Evolutionary conservation across 2,797 vertebrate genomes (phyloP), one percentile per base, ranked within the genome.

Genomic region (Parauchenoglanis punctatus): DNA sequence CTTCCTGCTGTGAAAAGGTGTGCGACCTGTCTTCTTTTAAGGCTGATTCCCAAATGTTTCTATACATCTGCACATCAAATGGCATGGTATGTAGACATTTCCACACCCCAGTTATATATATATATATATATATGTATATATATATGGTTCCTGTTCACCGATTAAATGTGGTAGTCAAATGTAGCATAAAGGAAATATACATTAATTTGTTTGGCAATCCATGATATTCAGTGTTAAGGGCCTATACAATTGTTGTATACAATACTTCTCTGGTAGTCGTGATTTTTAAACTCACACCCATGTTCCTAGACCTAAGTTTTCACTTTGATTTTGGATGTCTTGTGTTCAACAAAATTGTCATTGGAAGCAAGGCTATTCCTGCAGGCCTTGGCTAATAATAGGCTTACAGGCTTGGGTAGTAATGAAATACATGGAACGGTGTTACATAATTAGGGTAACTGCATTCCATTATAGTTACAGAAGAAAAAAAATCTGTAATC

Each of bases 11-110:
- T 83, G 87, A 89, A 88, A 92, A 88, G 92, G 91, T 78, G 89
- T 89, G 89, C 85, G 92, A 87, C 91, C 89, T 89, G 89, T 90
- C 92, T 87, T 84, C 87, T 85, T 85, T 82, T 85, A 91, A 54
- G 46, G 72, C 84, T 28, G 3, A n/a, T n/a, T 80, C 31, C 75
- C 61, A 86, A 86, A 77, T 31, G 18, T 68, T n/a, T 68, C 17
- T 52, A 44, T 44, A 31, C 44, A n/a, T 15, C 46, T 44, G 59
- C 46, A 49, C 13, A 59, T 59, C 1, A 61, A 40, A 59, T 25
- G 77, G 35, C 31, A 80, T 23, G 56, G 40, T 11, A 35, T 35
- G 15, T 40, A 23, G 31, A 77, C 31, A 7, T 31, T 49, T 25
- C 40, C 46, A 76, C 72, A 75, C 20, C 2, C 7, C 40, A 28